Evolutionary conservation across 2,797 vertebrate species (phyloP).

Genomic region (Lagodon rhomboides): DNA sequence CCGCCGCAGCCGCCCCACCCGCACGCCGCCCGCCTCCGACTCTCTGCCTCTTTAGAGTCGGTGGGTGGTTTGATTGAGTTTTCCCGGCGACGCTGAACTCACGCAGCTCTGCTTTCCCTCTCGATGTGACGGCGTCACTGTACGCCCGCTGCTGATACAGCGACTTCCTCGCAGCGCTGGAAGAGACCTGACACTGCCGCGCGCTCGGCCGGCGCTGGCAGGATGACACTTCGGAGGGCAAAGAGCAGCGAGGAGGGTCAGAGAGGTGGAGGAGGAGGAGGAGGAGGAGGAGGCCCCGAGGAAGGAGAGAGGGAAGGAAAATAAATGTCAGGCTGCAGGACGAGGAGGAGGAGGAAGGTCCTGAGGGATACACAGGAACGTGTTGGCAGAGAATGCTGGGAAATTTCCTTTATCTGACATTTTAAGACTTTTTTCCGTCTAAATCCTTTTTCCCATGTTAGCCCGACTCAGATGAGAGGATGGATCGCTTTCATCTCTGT

Average conservation of each 20-base stretch:
- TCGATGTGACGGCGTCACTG: conserved; percentile 16
- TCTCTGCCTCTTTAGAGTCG: conserved; percentile 10
- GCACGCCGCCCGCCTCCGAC: not conserved
- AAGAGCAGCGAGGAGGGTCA: conserved; percentile 49
- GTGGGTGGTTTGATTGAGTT: conserved; percentile 49
- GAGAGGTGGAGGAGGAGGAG: conserved; percentile 8
- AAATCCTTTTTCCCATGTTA: not conserved
- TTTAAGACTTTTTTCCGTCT: conserved; percentile 3
- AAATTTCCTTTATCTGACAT: conserved; percentile 13
- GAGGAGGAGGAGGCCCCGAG: conserved; percentile 3
- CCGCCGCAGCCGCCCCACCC: not conserved
- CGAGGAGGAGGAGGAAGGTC: not conserved
- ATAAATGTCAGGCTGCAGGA: conserved; percentile 54
- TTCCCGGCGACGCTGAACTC: conserved; percentile 14
- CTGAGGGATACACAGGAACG: conserved; percentile 3
- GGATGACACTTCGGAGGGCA: conserved; percentile 64
- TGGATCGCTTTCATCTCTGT: not conserved
- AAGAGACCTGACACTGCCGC: conserved; percentile 29
- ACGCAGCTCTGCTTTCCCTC: conserved; percentile 8
- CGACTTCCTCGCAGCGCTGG: conserved; percentile 16
- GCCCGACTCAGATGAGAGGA: not conserved
- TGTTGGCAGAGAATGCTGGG: conserved; percentile 13
- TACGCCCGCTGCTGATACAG: conserved; percentile 29
- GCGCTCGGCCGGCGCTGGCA: conserved; percentile 18
- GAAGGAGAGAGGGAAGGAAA: conserved; percentile 4